phyloP scores from a whole-genome alignment of 2,113 vertebrate species.

The Ancistrus triradiatus region DNA sequence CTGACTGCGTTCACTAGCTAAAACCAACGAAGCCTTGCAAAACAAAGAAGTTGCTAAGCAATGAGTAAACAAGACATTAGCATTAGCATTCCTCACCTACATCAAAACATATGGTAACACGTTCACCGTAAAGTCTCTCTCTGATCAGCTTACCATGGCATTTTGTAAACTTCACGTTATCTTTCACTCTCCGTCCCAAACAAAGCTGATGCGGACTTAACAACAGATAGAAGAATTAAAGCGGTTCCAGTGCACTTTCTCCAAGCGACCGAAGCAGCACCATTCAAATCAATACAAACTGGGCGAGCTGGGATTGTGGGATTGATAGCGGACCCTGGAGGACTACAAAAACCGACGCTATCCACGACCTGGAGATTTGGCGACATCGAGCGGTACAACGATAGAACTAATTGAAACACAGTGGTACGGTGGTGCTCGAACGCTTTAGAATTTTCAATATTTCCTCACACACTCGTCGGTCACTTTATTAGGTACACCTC shows the following conservation, averaged over 20 bases:
- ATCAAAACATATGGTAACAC: conserved; percentile 17
- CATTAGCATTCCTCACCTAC: not conserved
- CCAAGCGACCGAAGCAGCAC: conserved; percentile 34
- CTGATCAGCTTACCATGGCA: conserved; percentile 1
- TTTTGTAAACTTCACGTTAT: not conserved
- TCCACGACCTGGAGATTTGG: conserved; percentile 35
- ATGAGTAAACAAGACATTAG: not conserved
- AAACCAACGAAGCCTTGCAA: no score
- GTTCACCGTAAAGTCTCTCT: not conserved
- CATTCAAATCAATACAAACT: conserved; percentile 70
- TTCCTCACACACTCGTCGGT: no score
- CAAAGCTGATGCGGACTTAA: not conserved
- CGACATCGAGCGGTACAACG: conserved; percentile 51
- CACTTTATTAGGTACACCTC: no score
- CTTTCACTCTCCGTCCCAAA: not conserved
- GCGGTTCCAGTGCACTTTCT: conserved; percentile 2
- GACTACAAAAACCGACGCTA: no score
- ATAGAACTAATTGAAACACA: not conserved
- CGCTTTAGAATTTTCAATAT: no score
- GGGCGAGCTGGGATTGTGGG: conserved; percentile 60
- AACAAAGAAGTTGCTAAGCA: not conserved
- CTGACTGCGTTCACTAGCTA: no score
- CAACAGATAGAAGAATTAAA: not conserved
- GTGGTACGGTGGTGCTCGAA: no score
- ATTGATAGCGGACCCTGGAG: conserved; percentile 46